phyloP scores from a whole-genome alignment of 2,888 invertebrate genomes.

The Amiota mariae region DNA sequence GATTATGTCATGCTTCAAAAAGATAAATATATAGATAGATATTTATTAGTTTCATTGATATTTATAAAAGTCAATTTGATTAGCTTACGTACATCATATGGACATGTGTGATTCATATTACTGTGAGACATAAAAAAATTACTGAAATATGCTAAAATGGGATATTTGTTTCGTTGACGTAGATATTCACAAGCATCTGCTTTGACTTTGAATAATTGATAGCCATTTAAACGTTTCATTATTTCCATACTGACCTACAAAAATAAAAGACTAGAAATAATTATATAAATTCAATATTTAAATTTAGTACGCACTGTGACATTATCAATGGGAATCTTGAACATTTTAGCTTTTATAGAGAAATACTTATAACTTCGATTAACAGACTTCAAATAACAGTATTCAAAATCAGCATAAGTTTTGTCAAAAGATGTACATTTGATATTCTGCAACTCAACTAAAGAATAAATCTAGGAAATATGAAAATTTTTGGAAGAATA shows the following conservation, averaged over 20 bases:
- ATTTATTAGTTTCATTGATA: neutral
- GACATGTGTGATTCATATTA: constrained; percentile 30
- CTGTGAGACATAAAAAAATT: neutral
- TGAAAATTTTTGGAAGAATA: neutral
- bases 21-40: neutral
- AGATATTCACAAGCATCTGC: neutral
- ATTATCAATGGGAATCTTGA: constrained; percentile 2
- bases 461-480: constrained; percentile 4
- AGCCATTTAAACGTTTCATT: constrained; percentile 27
- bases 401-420: constrained; percentile 4
- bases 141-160: neutral
- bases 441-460: constrained; percentile 20
- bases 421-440: constrained; percentile 8
- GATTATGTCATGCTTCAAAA: neutral
- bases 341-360: constrained; percentile 2
- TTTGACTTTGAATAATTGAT: constrained; percentile 15
- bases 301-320: neutral
- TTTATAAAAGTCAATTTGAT: neutral
- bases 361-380: constrained; percentile 29
- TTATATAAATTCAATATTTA: neutral
- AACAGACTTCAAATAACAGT: constrained; percentile 25
- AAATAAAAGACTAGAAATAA: neutral
- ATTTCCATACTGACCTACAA: neutral
- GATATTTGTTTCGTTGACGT: neutral
- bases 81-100: constrained; percentile 14